Conservation (phyloP, 1,140 invertebrate species). For the Adelges cooleyi region DNA sequence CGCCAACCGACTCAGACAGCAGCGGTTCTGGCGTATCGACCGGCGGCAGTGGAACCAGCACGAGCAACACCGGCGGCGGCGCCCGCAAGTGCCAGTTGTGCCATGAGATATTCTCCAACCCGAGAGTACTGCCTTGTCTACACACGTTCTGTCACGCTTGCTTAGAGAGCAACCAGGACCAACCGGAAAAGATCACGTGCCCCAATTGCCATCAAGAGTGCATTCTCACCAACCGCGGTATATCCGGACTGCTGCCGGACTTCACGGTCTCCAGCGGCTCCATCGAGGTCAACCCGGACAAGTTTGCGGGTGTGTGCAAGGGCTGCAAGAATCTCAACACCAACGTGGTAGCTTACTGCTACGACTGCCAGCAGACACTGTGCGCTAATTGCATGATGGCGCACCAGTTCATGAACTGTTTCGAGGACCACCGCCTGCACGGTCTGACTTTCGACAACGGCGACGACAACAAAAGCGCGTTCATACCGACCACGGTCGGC, state of each 20-base stretch:
- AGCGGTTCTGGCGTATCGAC: constrained; percentile 47
- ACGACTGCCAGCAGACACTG: constrained; percentile 88
- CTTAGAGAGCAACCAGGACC: constrained; percentile 57
- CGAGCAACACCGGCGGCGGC: constrained; percentile 66
- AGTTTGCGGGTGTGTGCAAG: constrained; percentile 53
- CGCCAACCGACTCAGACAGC: constrained; percentile 68
- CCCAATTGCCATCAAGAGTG: constrained; percentile 66
- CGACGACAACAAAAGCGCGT: constrained; percentile 33
- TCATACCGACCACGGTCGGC: constrained; percentile 35
- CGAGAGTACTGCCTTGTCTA: constrained; percentile 67
- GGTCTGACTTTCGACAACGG: constrained; percentile 42
- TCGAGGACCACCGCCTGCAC: constrained; percentile 85
- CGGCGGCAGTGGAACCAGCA: constrained; percentile 50
- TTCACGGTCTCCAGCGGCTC: constrained; percentile 46
- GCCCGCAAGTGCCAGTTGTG: constrained; percentile 71
- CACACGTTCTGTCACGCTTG: constrained; percentile 72
- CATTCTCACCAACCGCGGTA: constrained; percentile 45
- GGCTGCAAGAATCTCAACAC: constrained; percentile 77
- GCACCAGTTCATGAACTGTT: constrained; percentile 97
- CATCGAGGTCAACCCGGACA: constrained; percentile 16
- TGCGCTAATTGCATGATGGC: constrained; percentile 95
- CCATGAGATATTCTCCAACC: constrained; percentile 58
- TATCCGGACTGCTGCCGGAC: constrained; percentile 54
- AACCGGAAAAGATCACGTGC: constrained; percentile 68
- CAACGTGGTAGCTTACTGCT: constrained; percentile 78